Evolutionary conservation across 2,113 vertebrate species (phyloP).

Genomic region (Sinocyclocheilus maitianheensis): DNA sequence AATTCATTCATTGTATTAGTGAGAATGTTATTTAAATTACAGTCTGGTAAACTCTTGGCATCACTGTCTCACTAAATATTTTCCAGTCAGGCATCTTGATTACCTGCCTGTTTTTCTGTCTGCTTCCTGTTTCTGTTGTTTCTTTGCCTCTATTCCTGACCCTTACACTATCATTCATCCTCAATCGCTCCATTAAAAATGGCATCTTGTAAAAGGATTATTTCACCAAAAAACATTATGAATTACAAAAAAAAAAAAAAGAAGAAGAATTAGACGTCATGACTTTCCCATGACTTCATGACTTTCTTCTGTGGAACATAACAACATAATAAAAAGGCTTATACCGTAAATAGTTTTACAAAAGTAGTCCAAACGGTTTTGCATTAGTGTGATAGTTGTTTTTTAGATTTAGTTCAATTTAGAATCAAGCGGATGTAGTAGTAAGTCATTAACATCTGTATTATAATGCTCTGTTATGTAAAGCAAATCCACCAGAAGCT

Average conservation of each 20-base stretch:
- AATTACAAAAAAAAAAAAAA: not conserved
- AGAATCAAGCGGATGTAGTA: no score
- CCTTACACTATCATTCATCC: constrained; percentile 4
- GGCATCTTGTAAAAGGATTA: not conserved
- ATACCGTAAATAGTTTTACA: no score
- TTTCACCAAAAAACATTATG: not conserved
- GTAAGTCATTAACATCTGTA: not conserved
- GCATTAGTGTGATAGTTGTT: not conserved
- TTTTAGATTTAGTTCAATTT: no score
- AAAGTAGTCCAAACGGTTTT: not conserved
- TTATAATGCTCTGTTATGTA: not conserved
- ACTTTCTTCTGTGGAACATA: not conserved
- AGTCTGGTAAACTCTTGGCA: not conserved
- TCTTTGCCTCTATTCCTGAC: constrained; percentile 3
- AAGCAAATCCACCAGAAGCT: not conserved
- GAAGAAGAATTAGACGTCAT: not conserved
- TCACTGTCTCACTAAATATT: not conserved
- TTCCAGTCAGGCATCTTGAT: constrained; percentile 64
- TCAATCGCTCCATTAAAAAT: not conserved
- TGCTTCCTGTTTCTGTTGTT: not conserved
- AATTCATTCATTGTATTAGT: not conserved
- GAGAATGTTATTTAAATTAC: not conserved
- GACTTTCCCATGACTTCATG: not conserved
- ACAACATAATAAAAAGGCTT: not conserved
- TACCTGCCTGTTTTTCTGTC: not conserved